Base-by-base conservation (phyloP, 2,888 invertebrate genomes). In the Lycocerus yunnanus region DNA sequence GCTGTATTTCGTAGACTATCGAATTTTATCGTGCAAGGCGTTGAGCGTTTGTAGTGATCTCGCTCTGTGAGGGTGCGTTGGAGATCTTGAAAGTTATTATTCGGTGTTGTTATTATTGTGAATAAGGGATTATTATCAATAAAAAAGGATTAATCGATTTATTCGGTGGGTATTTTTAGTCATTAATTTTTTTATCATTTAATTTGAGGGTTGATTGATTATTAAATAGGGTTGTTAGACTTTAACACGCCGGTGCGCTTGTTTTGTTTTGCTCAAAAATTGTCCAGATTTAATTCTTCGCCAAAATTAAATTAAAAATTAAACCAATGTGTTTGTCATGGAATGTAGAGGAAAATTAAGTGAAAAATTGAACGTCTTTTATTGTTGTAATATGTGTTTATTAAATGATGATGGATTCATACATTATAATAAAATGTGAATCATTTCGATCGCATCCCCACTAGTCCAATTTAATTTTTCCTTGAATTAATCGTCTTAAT, bases 181-280 rank as follows among this genome's bases (percentile, higher is more conserved):
- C 20, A 20, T 18, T 18, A 63, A 63, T n/a, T 61, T 18, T 63
- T 63, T 18, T 16, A n/a, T 18, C n/a, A 18, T 18, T 20, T 18
- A 16, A 18, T 63, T 63, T 63, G n/a, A n/a, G 20, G 13, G n/a
- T 18, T n/a, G n/a, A 63, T 14, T 15, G 61, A 63, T 16, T 16
- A 63, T 16, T 18, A 20, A 16, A 63, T 63, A 70, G 74, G 74
- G 74, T 67, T 66, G 74, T 63, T 18, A 20, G n/a, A 2, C 70
- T 72, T 3, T 11, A 14, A 43, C 73, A 73, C 43, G 73, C 73
- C 73, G 73, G 73, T 73, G 65, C 69, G 67, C 70, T 73, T 74
- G 67, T 74, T 74, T 74, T 70, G 68, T 59, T 69, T 65, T 66
- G 68, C 60, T 43, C 15, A 24, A 66, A 73, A 69, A 58, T 68